phyloP scores from a whole-genome alignment of 2,113 vertebrate species.

The Gymnobelideus leadbeateri region DNA sequence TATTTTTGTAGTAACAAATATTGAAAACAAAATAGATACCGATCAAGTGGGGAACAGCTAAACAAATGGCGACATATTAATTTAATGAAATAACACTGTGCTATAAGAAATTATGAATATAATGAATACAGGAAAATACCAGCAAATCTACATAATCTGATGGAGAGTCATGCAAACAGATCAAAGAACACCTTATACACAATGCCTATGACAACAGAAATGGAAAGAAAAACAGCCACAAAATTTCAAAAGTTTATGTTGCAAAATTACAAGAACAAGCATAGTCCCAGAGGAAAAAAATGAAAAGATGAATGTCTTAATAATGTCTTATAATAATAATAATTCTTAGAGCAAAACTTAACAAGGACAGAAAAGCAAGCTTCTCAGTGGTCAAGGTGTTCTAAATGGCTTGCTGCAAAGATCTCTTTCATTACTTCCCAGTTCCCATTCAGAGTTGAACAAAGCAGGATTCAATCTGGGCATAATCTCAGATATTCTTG shows the following conservation, averaged over 20 bases:
- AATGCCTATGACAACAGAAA: not conserved
- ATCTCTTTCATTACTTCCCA: not conserved
- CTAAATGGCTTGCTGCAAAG: not conserved
- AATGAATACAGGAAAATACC: not conserved
- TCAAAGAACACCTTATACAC: not conserved
- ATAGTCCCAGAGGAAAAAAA: not conserved
- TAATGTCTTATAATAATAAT: not conserved
- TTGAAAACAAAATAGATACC: not conserved
- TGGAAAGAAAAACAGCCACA: not conserved
- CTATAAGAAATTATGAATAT: not conserved
- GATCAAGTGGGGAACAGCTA: not conserved
- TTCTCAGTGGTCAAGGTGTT: not conserved
- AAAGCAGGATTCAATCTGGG: not conserved
- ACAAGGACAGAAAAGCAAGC: not conserved
- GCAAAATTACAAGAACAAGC: not conserved
- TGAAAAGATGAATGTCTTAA: not conserved
- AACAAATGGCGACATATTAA: not conserved
- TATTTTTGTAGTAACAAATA: not conserved
- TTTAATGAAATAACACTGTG: not conserved
- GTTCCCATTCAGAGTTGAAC: not conserved
- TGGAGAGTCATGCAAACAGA: not conserved
- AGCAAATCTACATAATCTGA: not conserved
- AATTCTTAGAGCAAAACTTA: not conserved
- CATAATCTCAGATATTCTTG: not conserved
- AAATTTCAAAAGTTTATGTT: not conserved